Conservation (phyloP, 2,113 vertebrate genomes). For the Ibidorhyncha struthersii region DNA sequence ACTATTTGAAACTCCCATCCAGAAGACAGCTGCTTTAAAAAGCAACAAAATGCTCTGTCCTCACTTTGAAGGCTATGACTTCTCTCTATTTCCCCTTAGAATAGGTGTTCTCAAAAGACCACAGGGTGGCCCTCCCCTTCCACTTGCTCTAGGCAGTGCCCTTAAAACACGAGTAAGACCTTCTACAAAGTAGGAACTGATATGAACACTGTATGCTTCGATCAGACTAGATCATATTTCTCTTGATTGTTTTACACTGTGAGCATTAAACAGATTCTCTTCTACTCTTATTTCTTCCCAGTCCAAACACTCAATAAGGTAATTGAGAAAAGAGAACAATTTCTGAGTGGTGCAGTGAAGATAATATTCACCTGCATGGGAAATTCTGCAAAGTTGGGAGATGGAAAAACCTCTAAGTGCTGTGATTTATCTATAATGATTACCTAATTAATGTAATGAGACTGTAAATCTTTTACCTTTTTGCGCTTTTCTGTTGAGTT, state of each 20-base stretch:
- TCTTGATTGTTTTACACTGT: not conserved
- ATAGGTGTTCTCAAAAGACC: not conserved
- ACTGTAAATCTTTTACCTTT: slow-evolving; percentile 11
- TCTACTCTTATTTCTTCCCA: not conserved
- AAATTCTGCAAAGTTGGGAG: not conserved
- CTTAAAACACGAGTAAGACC: not conserved
- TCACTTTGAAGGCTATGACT: not conserved
- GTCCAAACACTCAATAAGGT: not conserved
- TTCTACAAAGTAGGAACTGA: not conserved
- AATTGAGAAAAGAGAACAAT: not conserved
- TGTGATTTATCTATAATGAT: not conserved
- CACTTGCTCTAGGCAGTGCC: not conserved
- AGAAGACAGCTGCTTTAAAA: not conserved
- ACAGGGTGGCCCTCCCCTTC: not conserved
- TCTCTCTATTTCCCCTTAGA: not conserved
- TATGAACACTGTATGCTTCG: not conserved
- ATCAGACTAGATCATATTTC: not conserved
- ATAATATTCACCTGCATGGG: not conserved
- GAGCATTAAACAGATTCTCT: not conserved
- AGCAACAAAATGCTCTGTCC: not conserved
- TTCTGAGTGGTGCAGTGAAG: not conserved
- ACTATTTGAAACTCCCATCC: not conserved
- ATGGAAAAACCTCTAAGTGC: not conserved
- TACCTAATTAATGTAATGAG: not conserved
- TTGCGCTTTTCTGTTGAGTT: rapidly evolving